Evolutionary conservation across 92 coral and sea anemone species (phyloP).

Genomic region (Actinostola sp.): DNA sequence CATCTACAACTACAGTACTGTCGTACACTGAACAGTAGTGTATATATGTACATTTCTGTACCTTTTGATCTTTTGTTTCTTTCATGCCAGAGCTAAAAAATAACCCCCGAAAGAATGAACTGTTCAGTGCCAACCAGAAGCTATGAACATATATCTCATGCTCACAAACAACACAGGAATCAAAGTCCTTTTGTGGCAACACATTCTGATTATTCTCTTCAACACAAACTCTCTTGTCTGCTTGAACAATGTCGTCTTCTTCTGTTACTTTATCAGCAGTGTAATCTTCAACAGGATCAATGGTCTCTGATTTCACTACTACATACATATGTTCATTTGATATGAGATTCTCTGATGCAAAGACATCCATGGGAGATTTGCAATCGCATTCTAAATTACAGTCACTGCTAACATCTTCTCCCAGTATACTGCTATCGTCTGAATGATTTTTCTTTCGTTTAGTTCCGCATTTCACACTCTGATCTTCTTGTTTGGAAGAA

Average conservation of each 20-base stretch:
- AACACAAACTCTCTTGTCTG: constrained; percentile 16
- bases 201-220: neutral
- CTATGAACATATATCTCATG: constrained; percentile 81
- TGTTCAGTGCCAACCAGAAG: constrained; percentile 86
- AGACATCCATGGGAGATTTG: neutral
- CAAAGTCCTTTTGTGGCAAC: constrained; percentile 15
- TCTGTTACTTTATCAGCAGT: neutral
- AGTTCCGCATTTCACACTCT: constrained; percentile 26
- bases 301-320: neutral
- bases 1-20: too few species aligned
- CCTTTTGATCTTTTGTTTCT: constrained; percentile 84
- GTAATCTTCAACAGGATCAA: neutral
- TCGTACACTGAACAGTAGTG: too few species aligned
- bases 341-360: neutral
- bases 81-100: constrained; percentile 90
- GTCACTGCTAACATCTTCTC: constrained; percentile 27
- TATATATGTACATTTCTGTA: constrained; percentile 2
- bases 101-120: constrained; percentile 80
- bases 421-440: constrained; percentile 13
- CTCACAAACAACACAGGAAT: constrained; percentile 59
- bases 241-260: constrained; percentile 19
- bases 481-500: neutral
- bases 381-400: neutral
- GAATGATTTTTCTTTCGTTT: constrained; percentile 45
- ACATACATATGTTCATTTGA: neutral